Evolutionary conservation across 2,113 vertebrate genomes (phyloP).

Genomic region (Pseudonaja textilis): DNA sequence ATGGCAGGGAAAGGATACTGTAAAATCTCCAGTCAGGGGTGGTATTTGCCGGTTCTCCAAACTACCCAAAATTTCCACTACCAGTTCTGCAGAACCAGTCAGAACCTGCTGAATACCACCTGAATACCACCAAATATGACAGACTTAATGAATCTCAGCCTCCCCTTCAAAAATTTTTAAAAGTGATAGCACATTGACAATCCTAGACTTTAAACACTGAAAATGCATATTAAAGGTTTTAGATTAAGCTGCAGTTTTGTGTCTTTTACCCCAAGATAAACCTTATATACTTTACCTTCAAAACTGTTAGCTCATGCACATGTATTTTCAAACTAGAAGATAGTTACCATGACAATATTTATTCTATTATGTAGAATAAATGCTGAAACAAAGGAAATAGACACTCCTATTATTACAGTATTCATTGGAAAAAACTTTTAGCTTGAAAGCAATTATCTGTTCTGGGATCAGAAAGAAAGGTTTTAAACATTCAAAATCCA

Average conservation of each 20-base stretch:
- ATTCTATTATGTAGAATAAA: background rate
- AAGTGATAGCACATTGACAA: background rate
- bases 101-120: no score
- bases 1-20: no score
- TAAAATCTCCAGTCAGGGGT: no score
- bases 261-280: background rate
- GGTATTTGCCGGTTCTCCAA: no score
- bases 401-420: background rate
- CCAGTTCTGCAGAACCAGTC: no score
- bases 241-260: background rate
- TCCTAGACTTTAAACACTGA: background rate
- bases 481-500: background rate
- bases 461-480: background rate
- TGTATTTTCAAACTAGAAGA: background rate
- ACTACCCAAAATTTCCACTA: no score
- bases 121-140: background rate
- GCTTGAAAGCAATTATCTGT: background rate
- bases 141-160: background rate
- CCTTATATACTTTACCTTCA: background rate
- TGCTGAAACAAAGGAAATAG: background rate
- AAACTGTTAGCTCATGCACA: background rate
- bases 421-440: background rate
- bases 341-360: background rate
- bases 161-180: background rate
- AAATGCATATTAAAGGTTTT: background rate